These are phyloP conservation scores for Polypedilum pembai DNA, from an alignment of 1,140 invertebrate species.

Conservation along the genomic window DNA sequence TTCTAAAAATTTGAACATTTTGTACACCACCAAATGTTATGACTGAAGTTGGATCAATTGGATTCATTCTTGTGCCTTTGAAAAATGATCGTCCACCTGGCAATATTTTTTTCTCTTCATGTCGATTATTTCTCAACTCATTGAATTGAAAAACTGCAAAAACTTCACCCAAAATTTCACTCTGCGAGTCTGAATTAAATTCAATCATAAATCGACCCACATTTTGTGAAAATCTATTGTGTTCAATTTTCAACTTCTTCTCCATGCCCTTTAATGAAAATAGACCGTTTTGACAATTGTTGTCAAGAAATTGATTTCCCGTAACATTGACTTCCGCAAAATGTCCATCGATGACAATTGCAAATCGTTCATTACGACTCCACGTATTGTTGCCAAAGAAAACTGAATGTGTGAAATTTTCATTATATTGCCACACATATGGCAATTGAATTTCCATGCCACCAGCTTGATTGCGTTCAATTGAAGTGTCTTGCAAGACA, in stretches of 20 bases:
- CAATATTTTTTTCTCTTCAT: conserved; percentile 35
- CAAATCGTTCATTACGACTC: conserved; percentile 76
- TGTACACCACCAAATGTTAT: conserved; percentile 91
- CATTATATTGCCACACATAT: conserved; percentile 91
- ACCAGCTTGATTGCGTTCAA: conserved; percentile 73
- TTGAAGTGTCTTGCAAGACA: conserved; percentile 76
- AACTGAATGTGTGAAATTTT: conserved; percentile 86
- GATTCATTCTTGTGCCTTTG: conserved; percentile 45
- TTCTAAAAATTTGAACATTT: conserved; percentile 82
- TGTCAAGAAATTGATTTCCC: conserved; percentile 76
- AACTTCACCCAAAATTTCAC: conserved; percentile 81
- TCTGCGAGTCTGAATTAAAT: conserved; percentile 84
- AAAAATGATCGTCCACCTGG: conserved; percentile 31
- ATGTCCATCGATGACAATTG: conserved; percentile 80
- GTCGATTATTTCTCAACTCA: conserved; percentile 66
- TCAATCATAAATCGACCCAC: conserved; percentile 78
- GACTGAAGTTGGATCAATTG: conserved; percentile 64
- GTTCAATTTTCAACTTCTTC: conserved; percentile 79
- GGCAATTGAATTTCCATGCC: conserved; percentile 80
- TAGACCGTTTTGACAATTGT: conserved; percentile 73
- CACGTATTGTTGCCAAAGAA: conserved; percentile 81
- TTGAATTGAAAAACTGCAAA: conserved; percentile 73
- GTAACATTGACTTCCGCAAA: conserved; percentile 79
- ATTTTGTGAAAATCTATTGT: conserved; percentile 73
- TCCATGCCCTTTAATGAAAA: conserved; percentile 92